phyloP scores from a whole-genome alignment of 2,113 vertebrate species.

The Dascyllus trimaculatus region DNA sequence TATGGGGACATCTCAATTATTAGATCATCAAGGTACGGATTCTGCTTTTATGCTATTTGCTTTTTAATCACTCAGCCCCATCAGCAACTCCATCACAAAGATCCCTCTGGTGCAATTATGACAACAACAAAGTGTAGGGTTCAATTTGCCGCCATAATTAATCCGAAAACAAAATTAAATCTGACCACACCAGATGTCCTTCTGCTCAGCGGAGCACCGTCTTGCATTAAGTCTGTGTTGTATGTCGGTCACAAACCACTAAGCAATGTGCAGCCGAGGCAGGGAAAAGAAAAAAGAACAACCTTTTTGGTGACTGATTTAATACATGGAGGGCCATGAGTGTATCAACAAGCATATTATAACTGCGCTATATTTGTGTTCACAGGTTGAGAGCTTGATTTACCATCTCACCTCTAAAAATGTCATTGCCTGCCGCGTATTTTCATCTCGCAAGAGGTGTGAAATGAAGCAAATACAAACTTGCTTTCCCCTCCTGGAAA shows the following conservation, averaged over 20 bases:
- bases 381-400: conserved; percentile 45
- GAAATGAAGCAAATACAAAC: conserved; percentile 52
- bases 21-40: conserved; percentile 31
- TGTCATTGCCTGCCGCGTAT: conserved; percentile 37
- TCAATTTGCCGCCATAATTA: conserved; percentile 39
- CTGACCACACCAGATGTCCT: conserved; percentile 37
- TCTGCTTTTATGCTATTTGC: conserved; percentile 32
- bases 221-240: conserved; percentile 38
- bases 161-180: conserved; percentile 42
- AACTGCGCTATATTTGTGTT: conserved; percentile 31
- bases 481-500: conserved; percentile 30
- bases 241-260: conserved; percentile 41
- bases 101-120: conserved; percentile 15
- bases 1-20: conserved; percentile 58
- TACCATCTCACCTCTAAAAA: conserved; percentile 54
- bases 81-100: not conserved
- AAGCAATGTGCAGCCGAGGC: conserved; percentile 30
- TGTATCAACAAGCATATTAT: conserved; percentile 44
- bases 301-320: conserved; percentile 43
- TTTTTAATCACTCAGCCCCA: conserved; percentile 33
- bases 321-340: conserved; percentile 37
- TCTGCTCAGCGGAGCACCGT: conserved; percentile 29
- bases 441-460: conserved; percentile 27
- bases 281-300: not conserved
- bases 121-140: conserved; percentile 19